These are phyloP conservation scores for Trinectes maculatus DNA, from an alignment of 2,113 vertebrate species.

Conservation along the genomic window DNA sequence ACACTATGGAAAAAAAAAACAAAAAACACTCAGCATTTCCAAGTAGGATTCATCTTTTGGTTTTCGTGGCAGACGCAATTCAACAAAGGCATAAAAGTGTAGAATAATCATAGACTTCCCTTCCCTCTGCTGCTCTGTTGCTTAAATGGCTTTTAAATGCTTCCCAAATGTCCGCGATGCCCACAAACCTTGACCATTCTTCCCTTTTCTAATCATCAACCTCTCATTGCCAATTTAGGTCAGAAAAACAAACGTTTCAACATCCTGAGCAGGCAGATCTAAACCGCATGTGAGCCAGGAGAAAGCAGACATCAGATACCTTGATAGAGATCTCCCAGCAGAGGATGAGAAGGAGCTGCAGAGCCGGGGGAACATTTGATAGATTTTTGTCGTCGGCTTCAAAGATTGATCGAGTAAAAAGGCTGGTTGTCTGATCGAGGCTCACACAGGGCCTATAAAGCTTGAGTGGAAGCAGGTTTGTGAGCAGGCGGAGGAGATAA, in stretches of 20 bases:
- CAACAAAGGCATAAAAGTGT: not conserved
- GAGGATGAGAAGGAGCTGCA: constrained; percentile 67
- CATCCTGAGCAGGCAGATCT: constrained; percentile 69
- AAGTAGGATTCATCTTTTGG: not conserved
- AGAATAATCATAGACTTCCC: not conserved
- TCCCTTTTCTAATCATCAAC: constrained; percentile 58
- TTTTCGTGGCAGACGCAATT: not conserved
- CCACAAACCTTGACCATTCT: constrained; percentile 34
- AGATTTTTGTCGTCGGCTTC: constrained; percentile 66
- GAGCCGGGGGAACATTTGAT: constrained; percentile 71
- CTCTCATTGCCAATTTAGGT: constrained; percentile 62
- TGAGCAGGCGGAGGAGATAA: constrained; percentile 65
- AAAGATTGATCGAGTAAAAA: constrained; percentile 77
- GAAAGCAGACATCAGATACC: constrained; percentile 67
- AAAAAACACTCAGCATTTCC: not conserved
- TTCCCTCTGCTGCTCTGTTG: not conserved
- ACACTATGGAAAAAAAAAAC: not conserved
- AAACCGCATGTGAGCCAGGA: constrained; percentile 74
- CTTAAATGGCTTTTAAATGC: constrained; percentile 40
- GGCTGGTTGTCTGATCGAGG: constrained; percentile 58
- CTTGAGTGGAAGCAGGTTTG: constrained; percentile 79
- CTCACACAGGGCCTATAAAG: constrained; percentile 57
- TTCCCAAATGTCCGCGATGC: constrained; percentile 35
- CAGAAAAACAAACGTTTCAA: constrained; percentile 59
- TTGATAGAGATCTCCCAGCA: constrained; percentile 77